These are phyloP conservation scores for Upupa epops DNA, from an alignment of 2,113 vertebrate species.

Conservation along the genomic window DNA sequence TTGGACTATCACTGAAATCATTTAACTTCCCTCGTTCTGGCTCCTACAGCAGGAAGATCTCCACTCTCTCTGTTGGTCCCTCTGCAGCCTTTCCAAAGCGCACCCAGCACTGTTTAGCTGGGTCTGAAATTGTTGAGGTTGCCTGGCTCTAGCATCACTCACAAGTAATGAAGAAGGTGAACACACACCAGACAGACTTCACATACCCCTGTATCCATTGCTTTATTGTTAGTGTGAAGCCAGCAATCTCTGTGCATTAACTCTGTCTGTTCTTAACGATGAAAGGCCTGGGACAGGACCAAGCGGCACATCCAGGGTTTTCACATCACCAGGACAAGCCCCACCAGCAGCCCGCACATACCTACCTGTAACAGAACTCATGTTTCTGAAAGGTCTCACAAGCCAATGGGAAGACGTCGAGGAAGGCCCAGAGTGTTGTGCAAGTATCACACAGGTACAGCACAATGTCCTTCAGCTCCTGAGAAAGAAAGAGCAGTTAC, in stretches of 20 bases:
- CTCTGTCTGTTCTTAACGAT: background rate
- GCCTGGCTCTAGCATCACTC: background rate
- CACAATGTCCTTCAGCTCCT: conserved; percentile 90
- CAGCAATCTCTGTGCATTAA: background rate
- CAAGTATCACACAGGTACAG: conserved; percentile 92
- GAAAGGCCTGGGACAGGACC: background rate
- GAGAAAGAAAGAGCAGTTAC: conserved; percentile 1
- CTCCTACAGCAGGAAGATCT: background rate
- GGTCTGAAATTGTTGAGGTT: background rate
- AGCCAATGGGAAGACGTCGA: conserved; percentile 90
- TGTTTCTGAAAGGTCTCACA: conserved; percentile 88
- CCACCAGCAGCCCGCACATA: conserved; percentile 37
- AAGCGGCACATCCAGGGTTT: background rate
- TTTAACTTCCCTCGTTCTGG: background rate
- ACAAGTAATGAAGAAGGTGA: background rate
- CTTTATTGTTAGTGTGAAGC: background rate
- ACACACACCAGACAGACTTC: background rate
- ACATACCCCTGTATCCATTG: background rate
- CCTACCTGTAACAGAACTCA: conserved; percentile 92
- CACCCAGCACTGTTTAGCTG: rapidly evolving
- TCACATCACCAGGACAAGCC: background rate
- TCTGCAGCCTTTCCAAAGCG: background rate
- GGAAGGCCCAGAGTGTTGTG: conserved; percentile 90
- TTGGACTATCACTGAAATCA: background rate
- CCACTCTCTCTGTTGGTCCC: background rate